Evolutionary conservation across 1,140 invertebrate species (phyloP).

Genomic region (Laupala kohalensis): DNA sequence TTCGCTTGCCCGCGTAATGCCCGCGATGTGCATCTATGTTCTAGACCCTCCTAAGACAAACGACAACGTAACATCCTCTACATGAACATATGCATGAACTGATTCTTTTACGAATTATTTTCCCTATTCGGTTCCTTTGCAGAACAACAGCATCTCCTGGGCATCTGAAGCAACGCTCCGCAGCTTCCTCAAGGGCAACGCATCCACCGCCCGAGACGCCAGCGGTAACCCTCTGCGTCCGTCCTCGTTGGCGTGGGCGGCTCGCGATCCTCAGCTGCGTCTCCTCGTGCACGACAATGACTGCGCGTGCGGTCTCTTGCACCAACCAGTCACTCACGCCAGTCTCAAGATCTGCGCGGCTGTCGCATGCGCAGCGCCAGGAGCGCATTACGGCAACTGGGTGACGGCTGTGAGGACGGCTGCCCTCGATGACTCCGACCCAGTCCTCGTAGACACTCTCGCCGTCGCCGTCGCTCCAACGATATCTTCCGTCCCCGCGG

Average conservation of each 20-base stretch:
- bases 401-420: background rate
- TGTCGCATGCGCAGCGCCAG: background rate
- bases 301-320: background rate
- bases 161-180: background rate
- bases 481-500: too few relatives aligned
- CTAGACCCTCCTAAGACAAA: too few relatives aligned
- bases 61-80: too few relatives aligned
- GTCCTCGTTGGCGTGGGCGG: background rate
- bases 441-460: background rate
- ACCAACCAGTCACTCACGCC: background rate
- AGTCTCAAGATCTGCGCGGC: background rate
- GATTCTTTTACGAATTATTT: too few relatives aligned
- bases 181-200: background rate
- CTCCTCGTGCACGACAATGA: background rate
- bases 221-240: background rate
- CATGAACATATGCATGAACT: too few relatives aligned
- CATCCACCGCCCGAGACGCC: background rate
- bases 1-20: too few relatives aligned
- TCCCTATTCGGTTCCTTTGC: too few relatives aligned
- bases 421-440: background rate
- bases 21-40: too few relatives aligned
- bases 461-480: too few relatives aligned
- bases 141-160: background rate
- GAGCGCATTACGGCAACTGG: background rate
- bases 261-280: background rate